These are phyloP conservation scores for Drosophila rhopaloa DNA, from an alignment of 1,140 invertebrate genomes.

Conservation along the genomic window DNA sequence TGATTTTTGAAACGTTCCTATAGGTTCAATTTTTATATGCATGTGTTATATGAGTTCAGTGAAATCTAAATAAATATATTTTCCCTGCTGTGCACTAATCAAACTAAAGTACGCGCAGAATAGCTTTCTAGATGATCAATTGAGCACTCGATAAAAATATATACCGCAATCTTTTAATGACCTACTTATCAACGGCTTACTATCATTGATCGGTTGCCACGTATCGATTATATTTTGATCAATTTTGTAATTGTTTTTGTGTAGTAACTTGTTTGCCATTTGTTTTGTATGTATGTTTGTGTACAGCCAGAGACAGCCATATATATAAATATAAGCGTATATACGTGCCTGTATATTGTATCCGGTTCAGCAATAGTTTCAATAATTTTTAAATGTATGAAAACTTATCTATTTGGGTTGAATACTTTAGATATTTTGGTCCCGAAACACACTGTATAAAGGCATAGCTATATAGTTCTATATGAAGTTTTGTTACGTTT, in stretches of 20 bases:
- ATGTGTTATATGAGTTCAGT: background rate
- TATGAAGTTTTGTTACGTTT: slow-evolving; percentile 29
- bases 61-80: slow-evolving; percentile 4
- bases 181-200: background rate
- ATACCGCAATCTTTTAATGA: background rate
- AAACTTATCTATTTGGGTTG: background rate
- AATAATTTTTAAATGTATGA: background rate
- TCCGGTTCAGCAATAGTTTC: background rate
- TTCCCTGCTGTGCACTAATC: slow-evolving; percentile 12
- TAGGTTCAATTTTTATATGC: slow-evolving; percentile 37
- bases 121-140: slow-evolving; percentile 9
- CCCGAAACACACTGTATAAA: background rate
- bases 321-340: slow-evolving; percentile 14
- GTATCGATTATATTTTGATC: slow-evolving; percentile 11
- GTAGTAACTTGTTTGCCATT: slow-evolving; percentile 55
- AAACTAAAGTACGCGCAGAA: slow-evolving; percentile 16
- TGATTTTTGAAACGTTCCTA: slow-evolving; percentile 61
- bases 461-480: slow-evolving; percentile 1
- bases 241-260: slow-evolving; percentile 18
- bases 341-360: background rate
- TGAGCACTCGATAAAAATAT: background rate
- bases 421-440: background rate
- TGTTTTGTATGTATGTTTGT: slow-evolving; percentile 29
- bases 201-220: background rate
- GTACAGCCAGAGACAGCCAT: slow-evolving; percentile 28